Conservation (phyloP, 2,888 invertebrate species). For the Griposia aprilina region DNA sequence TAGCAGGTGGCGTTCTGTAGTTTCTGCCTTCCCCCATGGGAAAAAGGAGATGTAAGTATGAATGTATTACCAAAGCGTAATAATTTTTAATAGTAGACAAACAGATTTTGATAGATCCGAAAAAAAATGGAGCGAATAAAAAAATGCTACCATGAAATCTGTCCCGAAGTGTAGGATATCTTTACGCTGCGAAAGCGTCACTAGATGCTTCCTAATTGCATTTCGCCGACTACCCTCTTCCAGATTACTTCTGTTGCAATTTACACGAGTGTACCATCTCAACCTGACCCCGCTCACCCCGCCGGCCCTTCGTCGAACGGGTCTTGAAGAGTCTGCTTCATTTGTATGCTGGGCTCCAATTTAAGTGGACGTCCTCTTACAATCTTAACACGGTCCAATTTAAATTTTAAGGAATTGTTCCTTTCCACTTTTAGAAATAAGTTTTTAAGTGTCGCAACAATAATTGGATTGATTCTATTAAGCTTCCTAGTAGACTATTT, state of each 20-base stretch:
- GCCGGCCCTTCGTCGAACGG: constrained; percentile 45
- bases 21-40: no score
- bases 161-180: constrained; percentile 66
- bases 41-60: no score
- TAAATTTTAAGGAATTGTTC: constrained; percentile 67
- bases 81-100: background rate
- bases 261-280: constrained; percentile 70
- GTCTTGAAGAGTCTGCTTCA: constrained; percentile 52
- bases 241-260: constrained; percentile 78
- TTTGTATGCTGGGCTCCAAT: constrained; percentile 61
- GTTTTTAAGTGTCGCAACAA: constrained; percentile 53
- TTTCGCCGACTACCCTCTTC: constrained; percentile 73
- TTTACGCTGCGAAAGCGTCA: constrained; percentile 68
- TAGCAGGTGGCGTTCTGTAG: no score
- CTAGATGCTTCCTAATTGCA: constrained; percentile 77
- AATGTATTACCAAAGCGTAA: no score
- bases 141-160: constrained; percentile 27
- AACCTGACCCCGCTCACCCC: constrained; percentile 63
- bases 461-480: constrained; percentile 63
- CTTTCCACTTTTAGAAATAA: constrained; percentile 55
- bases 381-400: constrained; percentile 66
- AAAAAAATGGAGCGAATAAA: background rate
- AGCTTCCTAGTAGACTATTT: background rate
- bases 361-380: constrained; percentile 63
- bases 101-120: background rate